phyloP scores from a whole-genome alignment of 2,113 vertebrate genomes.

The Rhynchomys soricoides region DNA sequence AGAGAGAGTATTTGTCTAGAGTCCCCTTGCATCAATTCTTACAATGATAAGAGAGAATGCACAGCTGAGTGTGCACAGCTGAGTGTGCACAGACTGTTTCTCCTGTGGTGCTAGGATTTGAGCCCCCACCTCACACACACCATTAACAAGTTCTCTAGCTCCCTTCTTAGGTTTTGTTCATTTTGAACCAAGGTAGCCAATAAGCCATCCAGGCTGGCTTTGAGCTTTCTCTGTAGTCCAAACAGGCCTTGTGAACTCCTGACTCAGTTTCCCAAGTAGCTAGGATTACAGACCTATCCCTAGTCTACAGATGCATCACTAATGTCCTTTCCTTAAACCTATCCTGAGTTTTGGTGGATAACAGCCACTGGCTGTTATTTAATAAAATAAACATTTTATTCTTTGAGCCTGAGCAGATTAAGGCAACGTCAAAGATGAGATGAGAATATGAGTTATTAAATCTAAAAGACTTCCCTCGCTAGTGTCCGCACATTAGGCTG shows the following conservation, averaged over 20 bases:
- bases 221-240: neutral
- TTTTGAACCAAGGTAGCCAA: neutral
- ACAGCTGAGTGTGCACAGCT: neutral
- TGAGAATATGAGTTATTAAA: slow-evolving; percentile 36
- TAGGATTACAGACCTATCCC: neutral
- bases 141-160: neutral
- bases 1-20: neutral
- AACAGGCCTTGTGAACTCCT: neutral
- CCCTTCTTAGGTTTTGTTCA: neutral
- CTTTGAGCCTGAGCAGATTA: slow-evolving; percentile 36
- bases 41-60: neutral
- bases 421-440: slow-evolving; percentile 55
- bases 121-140: neutral
- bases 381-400: slow-evolving; percentile 5
- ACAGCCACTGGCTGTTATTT: neutral
- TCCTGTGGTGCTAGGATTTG: too few relatives aligned
- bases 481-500: neutral
- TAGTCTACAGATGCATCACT: slow-evolving; percentile 12
- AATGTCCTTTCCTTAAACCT: slow-evolving; percentile 21
- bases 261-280: neutral
- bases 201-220: neutral
- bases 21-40: neutral
- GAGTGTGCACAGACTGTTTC: neutral
- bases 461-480: slow-evolving; percentile 55
- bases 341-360: neutral